Conservation (phyloP, 2,797 vertebrate genomes). For the Gymnopithys bicolor region DNA sequence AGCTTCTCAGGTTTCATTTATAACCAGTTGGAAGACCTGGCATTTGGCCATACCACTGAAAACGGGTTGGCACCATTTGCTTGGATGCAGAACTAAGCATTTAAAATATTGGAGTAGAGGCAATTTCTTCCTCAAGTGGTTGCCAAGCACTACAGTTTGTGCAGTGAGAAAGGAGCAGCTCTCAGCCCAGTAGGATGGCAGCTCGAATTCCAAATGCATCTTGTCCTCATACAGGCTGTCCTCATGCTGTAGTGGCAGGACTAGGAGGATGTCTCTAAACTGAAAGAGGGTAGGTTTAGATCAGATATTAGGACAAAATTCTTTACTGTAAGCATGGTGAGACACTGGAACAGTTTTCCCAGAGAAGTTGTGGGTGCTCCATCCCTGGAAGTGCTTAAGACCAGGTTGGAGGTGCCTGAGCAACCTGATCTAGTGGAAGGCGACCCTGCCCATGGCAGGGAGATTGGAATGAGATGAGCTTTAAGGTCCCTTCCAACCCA, state of each 20-base stretch:
- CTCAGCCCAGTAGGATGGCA: background rate
- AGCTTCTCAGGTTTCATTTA: background rate
- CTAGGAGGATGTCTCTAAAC: background rate
- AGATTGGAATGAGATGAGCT: background rate
- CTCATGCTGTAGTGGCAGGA: background rate
- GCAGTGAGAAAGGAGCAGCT: background rate
- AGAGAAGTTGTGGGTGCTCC: background rate
- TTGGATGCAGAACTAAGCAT: conserved; percentile 26
- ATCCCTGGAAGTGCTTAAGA: background rate
- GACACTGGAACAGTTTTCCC: background rate
- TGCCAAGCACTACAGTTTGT: background rate
- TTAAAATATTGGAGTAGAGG: background rate
- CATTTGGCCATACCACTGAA: background rate
- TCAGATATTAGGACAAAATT: background rate
- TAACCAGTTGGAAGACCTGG: background rate
- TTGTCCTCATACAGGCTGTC: background rate
- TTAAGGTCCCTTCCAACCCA: background rate
- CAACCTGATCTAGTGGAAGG: background rate
- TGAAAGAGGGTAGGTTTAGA: background rate
- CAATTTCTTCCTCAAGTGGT: background rate
- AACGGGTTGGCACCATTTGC: background rate
- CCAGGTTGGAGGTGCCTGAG: background rate
- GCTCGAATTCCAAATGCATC: background rate
- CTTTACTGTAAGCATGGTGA: background rate
- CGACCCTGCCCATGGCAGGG: rapidly evolving